Evolutionary conservation across 2,113 vertebrate genomes (phyloP).

Genomic region (Ranitomeya imitator): DNA sequence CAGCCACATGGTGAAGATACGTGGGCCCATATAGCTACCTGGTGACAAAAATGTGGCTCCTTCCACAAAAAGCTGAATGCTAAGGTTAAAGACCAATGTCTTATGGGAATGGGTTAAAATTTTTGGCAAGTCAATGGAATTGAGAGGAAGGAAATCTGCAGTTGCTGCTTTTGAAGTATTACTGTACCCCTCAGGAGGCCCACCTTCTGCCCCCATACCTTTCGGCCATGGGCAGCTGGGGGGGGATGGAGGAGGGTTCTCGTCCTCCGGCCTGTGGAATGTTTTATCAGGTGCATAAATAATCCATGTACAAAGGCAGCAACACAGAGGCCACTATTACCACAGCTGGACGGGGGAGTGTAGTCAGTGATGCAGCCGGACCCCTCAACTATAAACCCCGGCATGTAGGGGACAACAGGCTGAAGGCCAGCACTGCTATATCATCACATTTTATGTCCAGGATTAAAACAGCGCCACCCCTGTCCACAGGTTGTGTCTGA

Average conservation of each 20-base stretch:
- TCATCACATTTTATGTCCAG: too few relatives aligned
- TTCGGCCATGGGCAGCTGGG: background rate
- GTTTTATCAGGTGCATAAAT: slow-evolving; percentile 41
- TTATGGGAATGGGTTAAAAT: background rate
- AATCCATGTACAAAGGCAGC: background rate
- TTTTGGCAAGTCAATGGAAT: background rate
- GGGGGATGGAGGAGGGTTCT: too few relatives aligned
- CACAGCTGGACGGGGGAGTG: background rate
- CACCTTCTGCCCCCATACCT: background rate
- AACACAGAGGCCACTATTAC: slow-evolving; percentile 8
- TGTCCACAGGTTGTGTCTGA: too few relatives aligned
- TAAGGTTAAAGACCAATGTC: too few relatives aligned
- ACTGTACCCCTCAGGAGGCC: background rate
- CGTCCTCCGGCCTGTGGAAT: background rate
- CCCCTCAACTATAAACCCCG: background rate
- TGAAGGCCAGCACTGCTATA: background rate
- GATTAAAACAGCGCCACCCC: too few relatives aligned
- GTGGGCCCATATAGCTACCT: too few relatives aligned
- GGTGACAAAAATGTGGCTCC: too few relatives aligned
- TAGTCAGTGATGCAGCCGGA: background rate
- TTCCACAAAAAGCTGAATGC: too few relatives aligned
- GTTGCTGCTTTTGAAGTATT: background rate
- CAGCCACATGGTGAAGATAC: too few relatives aligned
- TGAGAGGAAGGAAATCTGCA: background rate
- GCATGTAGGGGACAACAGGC: background rate